phyloP scores from a whole-genome alignment of 2,888 invertebrate species.

The Phymatocera aterrima region DNA sequence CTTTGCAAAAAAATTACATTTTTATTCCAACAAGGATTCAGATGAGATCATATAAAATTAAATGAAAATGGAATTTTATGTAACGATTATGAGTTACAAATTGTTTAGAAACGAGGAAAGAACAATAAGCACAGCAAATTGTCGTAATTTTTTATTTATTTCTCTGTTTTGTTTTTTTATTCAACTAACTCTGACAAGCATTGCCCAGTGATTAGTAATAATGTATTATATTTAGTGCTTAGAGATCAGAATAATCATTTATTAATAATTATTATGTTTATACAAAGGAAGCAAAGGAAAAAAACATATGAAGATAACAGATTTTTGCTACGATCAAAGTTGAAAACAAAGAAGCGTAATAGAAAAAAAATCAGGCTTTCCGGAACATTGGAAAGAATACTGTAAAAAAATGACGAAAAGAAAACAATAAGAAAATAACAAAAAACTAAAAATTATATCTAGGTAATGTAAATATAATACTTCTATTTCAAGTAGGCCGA shows the following conservation, averaged over 20 bases:
- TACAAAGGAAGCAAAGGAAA: background rate
- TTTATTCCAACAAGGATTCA: background rate
- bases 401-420: constrained; percentile 58
- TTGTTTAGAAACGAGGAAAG: background rate
- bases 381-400: constrained; percentile 50
- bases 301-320: background rate
- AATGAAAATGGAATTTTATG: constrained; percentile 2
- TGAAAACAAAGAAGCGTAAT: constrained; percentile 52
- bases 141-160: constrained; percentile 23
- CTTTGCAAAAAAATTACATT: background rate
- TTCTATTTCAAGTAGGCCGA: constrained; percentile 60
- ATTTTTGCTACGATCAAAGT: constrained; percentile 55
- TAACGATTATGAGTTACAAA: constrained; percentile 29
- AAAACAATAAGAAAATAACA: constrained; percentile 57
- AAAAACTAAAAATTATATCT: constrained; percentile 62
- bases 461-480: constrained; percentile 65
- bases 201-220: constrained; percentile 43
- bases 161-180: background rate
- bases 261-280: constrained; percentile 35
- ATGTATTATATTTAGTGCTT: constrained; percentile 26
- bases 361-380: constrained; percentile 40
- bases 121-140: constrained; percentile 23
- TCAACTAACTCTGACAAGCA: constrained; percentile 33
- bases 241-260: constrained; percentile 35
- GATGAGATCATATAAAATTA: background rate